Conservation (phyloP, 1,140 invertebrate genomes). For the Heliothis subflexa region DNA sequence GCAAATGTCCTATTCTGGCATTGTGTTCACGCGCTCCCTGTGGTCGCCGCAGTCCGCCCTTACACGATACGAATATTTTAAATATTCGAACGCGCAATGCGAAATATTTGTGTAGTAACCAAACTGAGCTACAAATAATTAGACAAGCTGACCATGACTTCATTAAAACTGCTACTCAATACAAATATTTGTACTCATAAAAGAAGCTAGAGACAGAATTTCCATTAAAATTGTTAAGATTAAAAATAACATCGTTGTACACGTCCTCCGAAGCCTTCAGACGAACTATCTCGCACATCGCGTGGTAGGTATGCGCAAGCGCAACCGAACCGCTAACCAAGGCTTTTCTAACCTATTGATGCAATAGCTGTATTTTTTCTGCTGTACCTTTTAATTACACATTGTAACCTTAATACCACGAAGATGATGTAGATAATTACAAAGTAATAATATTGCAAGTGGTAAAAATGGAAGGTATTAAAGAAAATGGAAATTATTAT, state of each 20-base stretch:
- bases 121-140: neutral
- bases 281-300: constrained; percentile 42
- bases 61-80: constrained; percentile 69
- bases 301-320: constrained; percentile 37
- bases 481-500: too few species aligned
- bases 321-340: constrained; percentile 41
- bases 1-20: constrained; percentile 53
- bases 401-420: constrained; percentile 4
- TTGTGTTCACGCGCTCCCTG: constrained; percentile 61
- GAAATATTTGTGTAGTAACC: neutral
- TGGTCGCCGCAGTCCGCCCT: constrained; percentile 62
- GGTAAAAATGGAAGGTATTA: neutral
- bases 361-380: constrained; percentile 42
- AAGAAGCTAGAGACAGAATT: neutral
- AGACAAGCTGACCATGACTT: constrained; percentile 14
- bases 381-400: neutral
- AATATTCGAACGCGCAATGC: neutral
- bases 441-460: neutral
- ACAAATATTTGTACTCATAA: neutral
- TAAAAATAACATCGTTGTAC: neutral
- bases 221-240: neutral
- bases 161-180: neutral
- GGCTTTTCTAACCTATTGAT: constrained; percentile 45
- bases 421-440: neutral
- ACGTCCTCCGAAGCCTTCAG: constrained; percentile 43